phyloP scores from a whole-genome alignment of 2,113 vertebrate genomes.

The Zapus hudsonius region DNA sequence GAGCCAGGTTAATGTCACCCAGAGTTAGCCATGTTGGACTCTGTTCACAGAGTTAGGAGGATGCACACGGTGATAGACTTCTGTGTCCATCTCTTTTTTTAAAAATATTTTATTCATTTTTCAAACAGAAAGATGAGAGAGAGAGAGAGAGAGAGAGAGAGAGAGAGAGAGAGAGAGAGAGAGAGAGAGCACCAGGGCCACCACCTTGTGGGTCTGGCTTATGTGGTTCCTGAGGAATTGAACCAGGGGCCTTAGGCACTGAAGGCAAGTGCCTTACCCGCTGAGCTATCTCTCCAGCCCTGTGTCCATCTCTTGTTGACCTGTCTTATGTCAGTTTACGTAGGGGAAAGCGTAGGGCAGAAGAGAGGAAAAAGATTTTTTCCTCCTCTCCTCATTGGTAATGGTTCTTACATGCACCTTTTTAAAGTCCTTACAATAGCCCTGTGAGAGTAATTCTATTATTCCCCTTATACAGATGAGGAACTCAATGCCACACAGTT shows the following conservation, averaged over 20 bases:
- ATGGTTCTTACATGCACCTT: background rate
- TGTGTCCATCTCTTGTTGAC: background rate
- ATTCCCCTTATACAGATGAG: background rate
- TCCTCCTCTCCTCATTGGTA: background rate
- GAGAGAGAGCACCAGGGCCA: too few relatives aligned
- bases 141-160: too few relatives aligned
- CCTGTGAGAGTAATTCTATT: background rate
- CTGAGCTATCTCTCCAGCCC: too few relatives aligned
- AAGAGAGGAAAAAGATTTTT: background rate
- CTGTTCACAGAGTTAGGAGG: too few relatives aligned
- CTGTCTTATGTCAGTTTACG: background rate
- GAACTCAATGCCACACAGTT: background rate
- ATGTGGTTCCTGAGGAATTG: too few relatives aligned
- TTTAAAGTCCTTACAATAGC: background rate
- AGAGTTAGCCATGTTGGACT: background rate
- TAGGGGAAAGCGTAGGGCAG: background rate
- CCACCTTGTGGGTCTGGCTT: too few relatives aligned
- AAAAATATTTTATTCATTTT: too few relatives aligned
- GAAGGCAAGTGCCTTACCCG: too few relatives aligned
- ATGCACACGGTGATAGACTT: background rate
- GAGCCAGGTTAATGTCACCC: background rate
- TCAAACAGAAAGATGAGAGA: too few relatives aligned
- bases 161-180: too few relatives aligned
- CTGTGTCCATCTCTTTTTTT: too few relatives aligned
- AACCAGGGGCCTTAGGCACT: too few relatives aligned